phyloP scores from a whole-genome alignment of 2,797 vertebrate genomes.

The Arnoldichthys spilopterus region DNA sequence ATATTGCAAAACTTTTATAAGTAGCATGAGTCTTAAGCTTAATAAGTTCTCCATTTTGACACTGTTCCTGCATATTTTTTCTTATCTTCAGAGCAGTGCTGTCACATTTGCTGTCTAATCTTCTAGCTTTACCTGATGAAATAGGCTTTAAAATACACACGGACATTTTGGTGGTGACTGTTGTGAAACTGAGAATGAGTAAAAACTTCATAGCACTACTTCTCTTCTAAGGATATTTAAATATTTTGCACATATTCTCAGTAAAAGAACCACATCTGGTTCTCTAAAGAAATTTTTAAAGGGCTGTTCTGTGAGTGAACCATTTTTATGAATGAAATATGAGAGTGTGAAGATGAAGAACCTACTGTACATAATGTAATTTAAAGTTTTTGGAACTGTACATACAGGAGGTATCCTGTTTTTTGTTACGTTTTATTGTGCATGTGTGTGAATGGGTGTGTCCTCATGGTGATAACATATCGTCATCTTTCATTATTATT shows the following conservation, averaged over 20 bases:
- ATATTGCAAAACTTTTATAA: constrained; percentile 6
- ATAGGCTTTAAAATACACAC: not conserved
- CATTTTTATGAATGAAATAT: too few relatives aligned
- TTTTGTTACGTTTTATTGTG: constrained; percentile 4
- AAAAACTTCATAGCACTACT: not conserved
- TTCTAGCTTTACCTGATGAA: not conserved
- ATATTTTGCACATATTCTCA: not conserved
- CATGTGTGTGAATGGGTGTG: constrained; percentile 21
- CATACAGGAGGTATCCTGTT: too few relatives aligned
- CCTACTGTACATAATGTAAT: too few relatives aligned
- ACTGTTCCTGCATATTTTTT: not conserved
- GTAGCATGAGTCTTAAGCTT: constrained; percentile 9
- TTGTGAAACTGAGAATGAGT: not conserved
- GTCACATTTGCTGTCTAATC: constrained; percentile 8
- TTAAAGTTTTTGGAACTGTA: too few relatives aligned
- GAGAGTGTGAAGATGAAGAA: too few relatives aligned
- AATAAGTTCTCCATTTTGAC: not conserved
- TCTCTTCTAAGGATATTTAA: not conserved
- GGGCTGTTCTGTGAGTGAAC: too few relatives aligned
- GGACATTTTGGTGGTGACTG: not conserved
- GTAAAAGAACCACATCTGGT: not conserved
- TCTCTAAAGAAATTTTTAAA: too few relatives aligned
- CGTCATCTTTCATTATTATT: constrained; percentile 38
- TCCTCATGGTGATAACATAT: constrained; percentile 16
- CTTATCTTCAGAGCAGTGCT: not conserved